Evolutionary conservation across 2,888 invertebrate genomes (phyloP).

Genomic region (Leptinotarsa peninsularis): DNA sequence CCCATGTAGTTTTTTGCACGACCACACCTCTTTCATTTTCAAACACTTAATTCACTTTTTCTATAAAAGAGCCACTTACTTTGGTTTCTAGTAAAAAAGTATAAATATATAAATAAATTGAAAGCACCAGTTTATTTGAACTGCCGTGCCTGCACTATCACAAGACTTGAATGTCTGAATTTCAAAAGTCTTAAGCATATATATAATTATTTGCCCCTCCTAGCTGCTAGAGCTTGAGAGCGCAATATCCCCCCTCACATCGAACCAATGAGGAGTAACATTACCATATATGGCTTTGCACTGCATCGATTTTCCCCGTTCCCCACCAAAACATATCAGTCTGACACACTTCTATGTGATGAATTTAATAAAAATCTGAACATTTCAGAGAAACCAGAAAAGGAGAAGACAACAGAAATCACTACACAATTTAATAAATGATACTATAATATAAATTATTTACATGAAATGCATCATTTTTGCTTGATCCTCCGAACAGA

Average conservation of each 20-base stretch:
- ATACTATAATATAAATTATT: conserved; percentile 19
- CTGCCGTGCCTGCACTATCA: conserved; percentile 59
- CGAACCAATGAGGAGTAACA: conserved; percentile 76
- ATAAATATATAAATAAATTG: conserved; percentile 52
- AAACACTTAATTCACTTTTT: conserved; percentile 40
- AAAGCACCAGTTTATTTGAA: conserved; percentile 53
- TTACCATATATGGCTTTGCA: conserved; percentile 85
- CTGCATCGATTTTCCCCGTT: conserved; percentile 70
- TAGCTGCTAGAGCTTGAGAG: conserved; percentile 62
- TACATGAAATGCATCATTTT: conserved; percentile 7
- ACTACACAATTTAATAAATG: conserved; percentile 28
- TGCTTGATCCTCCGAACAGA: not conserved
- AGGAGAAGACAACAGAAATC: conserved; percentile 26
- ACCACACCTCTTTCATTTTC: conserved; percentile 42
- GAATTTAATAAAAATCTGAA: conserved; percentile 48
- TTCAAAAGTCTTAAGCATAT: conserved; percentile 61
- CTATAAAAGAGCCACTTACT: conserved; percentile 51
- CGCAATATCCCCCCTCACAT: conserved; percentile 55
- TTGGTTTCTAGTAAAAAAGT: conserved; percentile 55
- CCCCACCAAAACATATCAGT: conserved; percentile 48
- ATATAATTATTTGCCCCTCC: conserved; percentile 71
- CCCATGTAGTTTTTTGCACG: conserved; percentile 32
- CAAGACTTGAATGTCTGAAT: conserved; percentile 62
- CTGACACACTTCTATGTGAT: conserved; percentile 55
- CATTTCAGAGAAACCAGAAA: conserved; percentile 44